Percentiles rank a stretch among this genome's conserved stretches.
These are phyloP conservation scores for Oligia fasciuncula DNA, from an alignment of 2,888 invertebrate genomes.

Conservation along the genomic window DNA sequence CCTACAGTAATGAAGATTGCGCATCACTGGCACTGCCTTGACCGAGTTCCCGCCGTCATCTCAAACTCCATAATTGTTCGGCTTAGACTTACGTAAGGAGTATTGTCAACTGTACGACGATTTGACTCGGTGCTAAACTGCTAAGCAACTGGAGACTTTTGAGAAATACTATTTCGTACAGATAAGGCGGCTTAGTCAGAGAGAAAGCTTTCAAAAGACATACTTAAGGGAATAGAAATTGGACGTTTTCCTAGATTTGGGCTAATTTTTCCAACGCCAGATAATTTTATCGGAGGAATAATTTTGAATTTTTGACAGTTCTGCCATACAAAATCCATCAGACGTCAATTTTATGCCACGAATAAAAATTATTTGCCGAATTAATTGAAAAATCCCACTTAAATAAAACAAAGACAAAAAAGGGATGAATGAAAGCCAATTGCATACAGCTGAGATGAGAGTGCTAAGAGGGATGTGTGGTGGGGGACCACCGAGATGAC, in stretches of 20 bases:
- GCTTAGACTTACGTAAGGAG: constrained; percentile 66
- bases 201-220: neutral
- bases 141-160: constrained; percentile 14
- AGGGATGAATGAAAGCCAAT: neutral
- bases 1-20: constrained; percentile 62
- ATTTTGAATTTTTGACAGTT: too few species aligned
- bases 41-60: constrained; percentile 72
- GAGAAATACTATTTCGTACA: constrained; percentile 17
- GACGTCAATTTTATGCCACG: too few species aligned
- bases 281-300: too few species aligned
- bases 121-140: constrained; percentile 36
- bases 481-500: too few species aligned
- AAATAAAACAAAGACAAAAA: neutral
- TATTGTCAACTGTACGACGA: constrained; percentile 62
- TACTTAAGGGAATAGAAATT: neutral
- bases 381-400: too few species aligned
- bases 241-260: neutral
- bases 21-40: constrained; percentile 68
- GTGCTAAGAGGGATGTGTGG: neutral
- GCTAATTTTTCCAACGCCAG: too few species aligned
- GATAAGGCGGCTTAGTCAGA: neutral
- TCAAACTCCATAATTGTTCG: constrained; percentile 72
- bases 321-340: too few species aligned
- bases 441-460: neutral
- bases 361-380: too few species aligned